Evolutionary conservation across 2,888 invertebrate genomes (phyloP).

Genomic region (Cremastobaeus sp.): DNA sequence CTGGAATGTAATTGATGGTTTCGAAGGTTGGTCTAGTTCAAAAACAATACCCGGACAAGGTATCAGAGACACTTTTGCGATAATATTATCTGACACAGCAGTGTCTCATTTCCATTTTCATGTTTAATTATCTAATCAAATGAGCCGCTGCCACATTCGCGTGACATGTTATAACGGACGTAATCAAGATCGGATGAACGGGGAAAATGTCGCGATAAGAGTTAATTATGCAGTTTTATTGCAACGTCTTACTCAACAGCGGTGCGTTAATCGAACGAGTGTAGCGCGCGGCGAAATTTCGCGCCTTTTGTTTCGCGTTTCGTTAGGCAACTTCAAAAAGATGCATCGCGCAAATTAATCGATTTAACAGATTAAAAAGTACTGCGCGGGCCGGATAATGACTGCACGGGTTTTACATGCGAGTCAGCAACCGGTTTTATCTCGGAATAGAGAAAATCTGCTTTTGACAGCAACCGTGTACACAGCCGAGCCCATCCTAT

Average conservation of each 20-base stretch:
- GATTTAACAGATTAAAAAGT: too few relatives aligned
- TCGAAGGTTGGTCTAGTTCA: too few relatives aligned
- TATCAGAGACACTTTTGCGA: constrained; percentile 53
- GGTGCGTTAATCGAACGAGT: constrained; percentile 10
- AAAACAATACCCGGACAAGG: constrained; percentile 27
- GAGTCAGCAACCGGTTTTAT: constrained; percentile 42
- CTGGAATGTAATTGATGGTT: too few relatives aligned
- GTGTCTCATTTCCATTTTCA: constrained; percentile 72
- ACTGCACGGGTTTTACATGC: constrained; percentile 37
- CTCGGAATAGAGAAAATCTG: constrained; percentile 69
- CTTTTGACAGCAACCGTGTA: constrained; percentile 69
- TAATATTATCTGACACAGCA: constrained; percentile 72
- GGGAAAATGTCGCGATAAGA: constrained; percentile 31
- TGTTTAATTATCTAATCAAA: constrained; percentile 73
- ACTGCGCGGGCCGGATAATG: constrained; percentile 20
- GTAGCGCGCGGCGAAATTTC: neutral
- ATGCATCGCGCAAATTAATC: constrained; percentile 14
- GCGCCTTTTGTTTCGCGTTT: constrained; percentile 12
- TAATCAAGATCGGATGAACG: constrained; percentile 45
- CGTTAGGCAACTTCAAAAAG: neutral
- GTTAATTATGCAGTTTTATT: constrained; percentile 43
- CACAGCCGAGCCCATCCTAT: constrained; percentile 59
- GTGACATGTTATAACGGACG: constrained; percentile 43
- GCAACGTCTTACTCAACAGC: constrained; percentile 13
- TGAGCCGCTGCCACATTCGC: constrained; percentile 66